phyloP scores from a whole-genome alignment of 2,113 vertebrate species.

The Cynopterus brachyotis region DNA sequence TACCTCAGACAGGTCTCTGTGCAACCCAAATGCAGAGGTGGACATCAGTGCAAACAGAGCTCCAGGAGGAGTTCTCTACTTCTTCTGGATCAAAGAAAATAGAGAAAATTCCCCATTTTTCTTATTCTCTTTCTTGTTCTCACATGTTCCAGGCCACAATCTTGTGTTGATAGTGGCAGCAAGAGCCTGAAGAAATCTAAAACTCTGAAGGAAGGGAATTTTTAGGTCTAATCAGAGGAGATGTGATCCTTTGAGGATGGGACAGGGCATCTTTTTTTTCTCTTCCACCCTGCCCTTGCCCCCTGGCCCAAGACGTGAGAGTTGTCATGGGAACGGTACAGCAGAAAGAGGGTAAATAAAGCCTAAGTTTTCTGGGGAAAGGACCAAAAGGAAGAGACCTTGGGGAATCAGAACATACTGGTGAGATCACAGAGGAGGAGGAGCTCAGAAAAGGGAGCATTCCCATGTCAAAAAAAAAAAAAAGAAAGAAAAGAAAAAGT shows the following conservation, averaged over 20 bases:
- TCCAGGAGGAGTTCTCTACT: background rate
- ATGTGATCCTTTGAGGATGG: background rate
- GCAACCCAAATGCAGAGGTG: background rate
- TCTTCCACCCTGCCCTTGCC: background rate
- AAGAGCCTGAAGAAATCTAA: background rate
- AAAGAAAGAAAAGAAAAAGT: too few species aligned
- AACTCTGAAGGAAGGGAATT: background rate
- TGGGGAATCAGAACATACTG: background rate
- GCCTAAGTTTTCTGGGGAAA: background rate
- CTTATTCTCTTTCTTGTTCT: background rate
- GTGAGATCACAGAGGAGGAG: background rate
- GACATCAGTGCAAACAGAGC: background rate
- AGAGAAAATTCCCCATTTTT: background rate
- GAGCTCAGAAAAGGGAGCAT: background rate
- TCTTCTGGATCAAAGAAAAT: background rate
- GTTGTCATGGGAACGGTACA: background rate
- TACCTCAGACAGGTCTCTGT: background rate
- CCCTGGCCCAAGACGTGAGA: background rate
- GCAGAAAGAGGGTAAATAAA: background rate
- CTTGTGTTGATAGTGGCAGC: background rate
- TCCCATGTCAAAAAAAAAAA: too few species aligned
- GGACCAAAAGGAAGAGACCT: background rate
- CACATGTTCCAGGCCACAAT: background rate
- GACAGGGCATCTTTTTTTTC: background rate
- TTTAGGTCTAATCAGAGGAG: background rate